A percentile compares a stretch with the other conserved stretches of the same genome.
phyloP scores from a whole-genome alignment of 1,140 invertebrate genomes.

The Ylistrum balloti region DNA sequence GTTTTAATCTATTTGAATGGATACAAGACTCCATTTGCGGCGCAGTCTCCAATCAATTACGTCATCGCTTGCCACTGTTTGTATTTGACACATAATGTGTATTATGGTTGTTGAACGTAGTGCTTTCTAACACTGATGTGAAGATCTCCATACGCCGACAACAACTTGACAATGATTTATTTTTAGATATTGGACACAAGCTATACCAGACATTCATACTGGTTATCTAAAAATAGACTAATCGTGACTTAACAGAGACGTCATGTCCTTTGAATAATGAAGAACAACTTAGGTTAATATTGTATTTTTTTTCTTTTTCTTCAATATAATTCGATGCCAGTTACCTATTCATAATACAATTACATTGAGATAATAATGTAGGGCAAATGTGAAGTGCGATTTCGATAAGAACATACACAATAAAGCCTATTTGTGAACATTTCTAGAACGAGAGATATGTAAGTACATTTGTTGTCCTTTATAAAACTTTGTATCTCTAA shows the following conservation, averaged over 20 bases:
- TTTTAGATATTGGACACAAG: neutral
- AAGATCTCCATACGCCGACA: no score
- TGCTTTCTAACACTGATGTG: neutral
- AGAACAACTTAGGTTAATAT: no score
- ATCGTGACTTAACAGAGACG: neutral
- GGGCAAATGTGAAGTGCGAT: neutral
- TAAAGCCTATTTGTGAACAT: neutral
- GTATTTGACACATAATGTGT: neutral
- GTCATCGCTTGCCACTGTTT: neutral
- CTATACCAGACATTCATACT: neutral
- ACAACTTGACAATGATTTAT: neutral
- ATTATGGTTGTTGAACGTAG: neutral
- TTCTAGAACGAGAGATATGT: neutral
- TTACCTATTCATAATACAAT: neutral
- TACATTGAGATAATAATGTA: neutral
- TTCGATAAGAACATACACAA: neutral
- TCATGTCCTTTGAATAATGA: no score
- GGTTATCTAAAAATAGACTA: neutral
- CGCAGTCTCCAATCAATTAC: no score
- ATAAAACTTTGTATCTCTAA: no score
- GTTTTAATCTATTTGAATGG: no score
- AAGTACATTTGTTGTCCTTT: neutral
- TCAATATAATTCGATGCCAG: neutral
- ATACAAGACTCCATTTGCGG: no score
- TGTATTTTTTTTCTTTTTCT: neutral